Percentiles rank a stretch among this genome's conserved stretches.
phyloP scores from a whole-genome alignment of 1,140 invertebrate species.

The Ostrea denselamellosa region DNA sequence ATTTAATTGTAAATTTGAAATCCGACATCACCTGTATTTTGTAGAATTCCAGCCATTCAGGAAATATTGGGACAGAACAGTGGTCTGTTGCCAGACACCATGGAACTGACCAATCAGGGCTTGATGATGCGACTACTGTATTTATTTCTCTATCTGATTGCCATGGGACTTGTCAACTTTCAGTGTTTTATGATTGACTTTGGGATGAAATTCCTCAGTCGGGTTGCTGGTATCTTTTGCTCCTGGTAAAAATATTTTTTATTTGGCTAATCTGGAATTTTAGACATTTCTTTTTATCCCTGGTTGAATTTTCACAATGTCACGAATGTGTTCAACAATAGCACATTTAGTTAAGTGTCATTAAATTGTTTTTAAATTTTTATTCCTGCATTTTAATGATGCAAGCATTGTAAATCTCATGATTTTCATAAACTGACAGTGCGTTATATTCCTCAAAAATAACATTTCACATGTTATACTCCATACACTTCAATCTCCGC shows the following conservation, averaged over 20 bases:
- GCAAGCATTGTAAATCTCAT: too few relatives aligned
- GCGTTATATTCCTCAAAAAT: too few relatives aligned
- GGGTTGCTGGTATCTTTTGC: slow-evolving; percentile 28
- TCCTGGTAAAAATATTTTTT: slow-evolving; percentile 40
- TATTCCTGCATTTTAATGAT: too few relatives aligned
- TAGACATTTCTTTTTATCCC: too few relatives aligned
- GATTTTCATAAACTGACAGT: too few relatives aligned
- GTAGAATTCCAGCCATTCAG: background rate
- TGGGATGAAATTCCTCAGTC: slow-evolving; percentile 41
- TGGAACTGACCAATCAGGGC: slow-evolving; percentile 39
- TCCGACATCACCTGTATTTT: background rate
- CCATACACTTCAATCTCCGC: too few relatives aligned
- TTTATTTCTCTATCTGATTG: slow-evolving; percentile 44
- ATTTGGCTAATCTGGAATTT: background rate
- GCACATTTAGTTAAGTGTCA: too few relatives aligned
- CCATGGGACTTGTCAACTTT: slow-evolving; percentile 49
- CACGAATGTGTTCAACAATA: too few relatives aligned
- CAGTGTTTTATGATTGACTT: slow-evolving; percentile 39
- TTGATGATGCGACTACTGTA: slow-evolving; percentile 38
- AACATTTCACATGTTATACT: too few relatives aligned
- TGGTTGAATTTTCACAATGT: too few relatives aligned
- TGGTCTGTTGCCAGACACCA: slow-evolving; percentile 38
- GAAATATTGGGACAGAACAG: background rate
- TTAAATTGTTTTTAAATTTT: too few relatives aligned
- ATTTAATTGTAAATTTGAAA: too few relatives aligned